phyloP scores from a whole-genome alignment of 64 coral and sea anemone genomes.

The Stylophora pistillata region DNA sequence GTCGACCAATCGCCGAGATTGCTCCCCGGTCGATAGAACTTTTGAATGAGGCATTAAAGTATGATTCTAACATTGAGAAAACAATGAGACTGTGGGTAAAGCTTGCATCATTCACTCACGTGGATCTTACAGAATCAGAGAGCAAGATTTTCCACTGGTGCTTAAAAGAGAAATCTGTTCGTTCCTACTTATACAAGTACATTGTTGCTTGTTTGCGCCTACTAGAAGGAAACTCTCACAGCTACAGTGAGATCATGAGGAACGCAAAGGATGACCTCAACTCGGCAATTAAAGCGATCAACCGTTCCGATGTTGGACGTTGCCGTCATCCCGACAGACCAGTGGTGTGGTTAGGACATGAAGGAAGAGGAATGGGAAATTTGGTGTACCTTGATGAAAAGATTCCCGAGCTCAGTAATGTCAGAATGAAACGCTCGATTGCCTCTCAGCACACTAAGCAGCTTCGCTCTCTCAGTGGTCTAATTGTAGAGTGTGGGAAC shows the following conservation, averaged over 20 bases:
- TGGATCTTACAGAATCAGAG: conserved; percentile 27
- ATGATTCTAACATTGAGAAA: conserved; percentile 32
- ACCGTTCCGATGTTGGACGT: conserved; percentile 60
- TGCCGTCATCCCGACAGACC: conserved; percentile 74
- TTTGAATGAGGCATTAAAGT: conserved; percentile 42
- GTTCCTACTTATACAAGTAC: conserved; percentile 47
- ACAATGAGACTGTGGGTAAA: conserved; percentile 70
- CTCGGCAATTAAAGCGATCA: conserved; percentile 46
- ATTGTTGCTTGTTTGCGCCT: conserved; percentile 51
- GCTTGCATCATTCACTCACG: conserved; percentile 42
- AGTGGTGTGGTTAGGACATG: conserved; percentile 59
- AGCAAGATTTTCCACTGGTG: conserved; percentile 52
- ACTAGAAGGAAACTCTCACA: conserved; percentile 32
- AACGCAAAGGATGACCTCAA: conserved; percentile 50
- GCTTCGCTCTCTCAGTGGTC: conserved; percentile 40
- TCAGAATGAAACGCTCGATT: conserved; percentile 27
- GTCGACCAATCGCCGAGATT: not conserved
- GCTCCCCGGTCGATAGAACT: conserved; percentile 17
- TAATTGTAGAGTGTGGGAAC: conserved; percentile 32
- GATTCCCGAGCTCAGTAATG: not conserved
- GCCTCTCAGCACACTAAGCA: not conserved
- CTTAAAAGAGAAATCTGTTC: conserved; percentile 27
- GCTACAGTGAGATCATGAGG: conserved; percentile 16
- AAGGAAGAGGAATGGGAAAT: conserved; percentile 45
- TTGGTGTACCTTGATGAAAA: conserved; percentile 44